Evolutionary conservation across 30 jellyfish, hydroid and myxozoan species (phyloP).

Genomic region (Hydractinia symbiolongicarpus): DNA sequence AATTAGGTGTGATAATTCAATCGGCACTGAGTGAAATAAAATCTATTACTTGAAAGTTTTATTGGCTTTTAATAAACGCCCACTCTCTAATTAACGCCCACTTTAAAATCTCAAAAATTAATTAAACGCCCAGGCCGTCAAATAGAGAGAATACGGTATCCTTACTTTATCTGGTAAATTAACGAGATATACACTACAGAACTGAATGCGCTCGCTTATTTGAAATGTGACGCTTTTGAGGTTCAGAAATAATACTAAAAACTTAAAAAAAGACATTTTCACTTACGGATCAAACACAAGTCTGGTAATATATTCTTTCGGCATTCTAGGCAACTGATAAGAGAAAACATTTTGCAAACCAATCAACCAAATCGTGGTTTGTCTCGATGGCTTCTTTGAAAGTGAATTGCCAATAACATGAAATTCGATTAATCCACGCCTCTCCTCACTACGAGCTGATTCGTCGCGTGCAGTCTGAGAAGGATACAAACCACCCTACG

Average conservation of each 20-base stretch:
- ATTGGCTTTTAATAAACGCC: too few relatives aligned
- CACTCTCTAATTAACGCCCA: too few relatives aligned
- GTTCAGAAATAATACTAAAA: too few relatives aligned
- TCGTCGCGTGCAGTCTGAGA: slow-evolving; percentile 96
- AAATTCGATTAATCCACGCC: slow-evolving; percentile 90
- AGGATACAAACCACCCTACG: slow-evolving; percentile 86
- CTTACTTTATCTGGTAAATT: neutral
- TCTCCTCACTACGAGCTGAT: slow-evolving; percentile 92
- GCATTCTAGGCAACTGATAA: slow-evolving; percentile 94
- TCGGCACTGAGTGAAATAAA: too few relatives aligned
- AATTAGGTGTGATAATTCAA: too few relatives aligned
- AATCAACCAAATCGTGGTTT: slow-evolving; percentile 88
- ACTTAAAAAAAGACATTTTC: too few relatives aligned
- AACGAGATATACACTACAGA: neutral
- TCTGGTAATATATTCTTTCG: slow-evolving; percentile 85
- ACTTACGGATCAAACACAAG: slow-evolving; percentile 94
- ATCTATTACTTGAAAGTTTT: too few relatives aligned
- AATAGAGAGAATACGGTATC: too few relatives aligned
- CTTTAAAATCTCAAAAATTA: too few relatives aligned
- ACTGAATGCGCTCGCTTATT: neutral
- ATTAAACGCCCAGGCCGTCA: too few relatives aligned
- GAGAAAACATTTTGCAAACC: slow-evolving; percentile 90
- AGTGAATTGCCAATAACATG: slow-evolving; percentile 90
- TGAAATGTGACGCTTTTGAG: too few relatives aligned
- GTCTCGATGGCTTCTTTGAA: slow-evolving; percentile 81